Evolutionary conservation across 2,888 invertebrate species (phyloP).

Genomic region (Neria commutata): DNA sequence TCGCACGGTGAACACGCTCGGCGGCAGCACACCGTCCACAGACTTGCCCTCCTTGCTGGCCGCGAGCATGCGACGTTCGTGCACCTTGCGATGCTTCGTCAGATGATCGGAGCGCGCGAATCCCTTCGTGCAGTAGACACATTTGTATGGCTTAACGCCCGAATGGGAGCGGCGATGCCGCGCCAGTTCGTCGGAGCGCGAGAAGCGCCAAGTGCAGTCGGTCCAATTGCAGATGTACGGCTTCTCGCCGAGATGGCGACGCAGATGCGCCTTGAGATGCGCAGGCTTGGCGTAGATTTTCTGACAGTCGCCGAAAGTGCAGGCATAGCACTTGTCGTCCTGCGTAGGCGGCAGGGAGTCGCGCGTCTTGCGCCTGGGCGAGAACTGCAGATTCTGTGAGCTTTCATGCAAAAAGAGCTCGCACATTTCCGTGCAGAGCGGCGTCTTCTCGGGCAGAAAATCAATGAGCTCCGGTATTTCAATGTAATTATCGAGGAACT

Average conservation of each 20-base stretch:
- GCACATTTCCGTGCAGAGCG: constrained; percentile 66
- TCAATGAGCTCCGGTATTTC: constrained; percentile 58
- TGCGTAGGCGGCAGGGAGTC: constrained; percentile 34
- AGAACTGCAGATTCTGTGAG: constrained; percentile 10
- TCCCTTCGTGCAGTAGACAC: constrained; percentile 82
- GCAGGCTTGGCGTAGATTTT: constrained; percentile 90
- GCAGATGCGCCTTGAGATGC: constrained; percentile 85
- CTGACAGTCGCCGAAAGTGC: constrained; percentile 73
- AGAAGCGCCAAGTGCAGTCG: constrained; percentile 91
- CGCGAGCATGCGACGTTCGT: constrained; percentile 68
- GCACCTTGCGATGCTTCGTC: constrained; percentile 88
- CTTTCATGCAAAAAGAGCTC: constrained; percentile 64
- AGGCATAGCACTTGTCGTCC: constrained; percentile 70
- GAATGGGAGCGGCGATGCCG: constrained; percentile 94
- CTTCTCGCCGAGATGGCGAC: constrained; percentile 82
- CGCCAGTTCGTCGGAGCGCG: constrained; percentile 91
- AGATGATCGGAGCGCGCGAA: constrained; percentile 95
- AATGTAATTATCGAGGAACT: constrained; percentile 56
- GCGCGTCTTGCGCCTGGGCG: neutral
- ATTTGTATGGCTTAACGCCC: constrained; percentile 91
- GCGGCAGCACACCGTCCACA: constrained; percentile 43
- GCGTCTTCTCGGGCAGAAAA: constrained; percentile 64
- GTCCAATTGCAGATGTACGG: constrained; percentile 77
- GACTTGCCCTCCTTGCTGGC: constrained; percentile 50
- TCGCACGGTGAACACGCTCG: constrained; percentile 52